Evolutionary conservation across 1,140 invertebrate genomes (phyloP).

Genomic region (Hylyphantes graminicola): DNA sequence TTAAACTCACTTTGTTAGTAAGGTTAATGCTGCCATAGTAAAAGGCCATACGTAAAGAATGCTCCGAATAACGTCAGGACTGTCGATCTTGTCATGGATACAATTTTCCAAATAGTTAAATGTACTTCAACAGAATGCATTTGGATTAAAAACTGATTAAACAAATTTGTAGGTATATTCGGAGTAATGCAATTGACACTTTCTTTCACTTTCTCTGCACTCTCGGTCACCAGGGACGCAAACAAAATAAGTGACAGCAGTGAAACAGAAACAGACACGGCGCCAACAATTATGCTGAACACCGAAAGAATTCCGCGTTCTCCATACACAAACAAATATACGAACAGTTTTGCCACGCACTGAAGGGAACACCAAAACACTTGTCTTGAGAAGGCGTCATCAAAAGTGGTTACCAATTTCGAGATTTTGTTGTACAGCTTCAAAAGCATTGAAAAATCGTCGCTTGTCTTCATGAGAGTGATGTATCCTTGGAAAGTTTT

Average conservation of each 20-base stretch:
- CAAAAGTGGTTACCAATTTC: background rate
- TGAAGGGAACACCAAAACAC: background rate
- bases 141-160: background rate
- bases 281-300: too few species aligned
- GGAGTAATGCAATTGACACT: background rate
- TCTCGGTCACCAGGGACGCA: too few species aligned
- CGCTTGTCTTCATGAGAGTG: background rate
- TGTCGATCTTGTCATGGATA: background rate
- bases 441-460: background rate
- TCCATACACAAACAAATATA: background rate
- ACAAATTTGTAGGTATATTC: background rate
- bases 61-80: background rate
- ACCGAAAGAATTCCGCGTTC: too few species aligned
- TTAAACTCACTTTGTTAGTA: too few species aligned
- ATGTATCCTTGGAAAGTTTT: background rate
- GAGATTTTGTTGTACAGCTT: background rate
- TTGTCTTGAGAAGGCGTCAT: background rate
- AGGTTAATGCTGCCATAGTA: too few species aligned
- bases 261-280: too few species aligned
- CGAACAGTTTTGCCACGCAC: background rate
- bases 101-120: slow-evolving; percentile 5
- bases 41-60: background rate
- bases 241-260: too few species aligned
- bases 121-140: background rate
- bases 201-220: background rate